Conservation (phyloP, 35 echinoderm and acorn worm species). For the Apostichopus californicus region DNA sequence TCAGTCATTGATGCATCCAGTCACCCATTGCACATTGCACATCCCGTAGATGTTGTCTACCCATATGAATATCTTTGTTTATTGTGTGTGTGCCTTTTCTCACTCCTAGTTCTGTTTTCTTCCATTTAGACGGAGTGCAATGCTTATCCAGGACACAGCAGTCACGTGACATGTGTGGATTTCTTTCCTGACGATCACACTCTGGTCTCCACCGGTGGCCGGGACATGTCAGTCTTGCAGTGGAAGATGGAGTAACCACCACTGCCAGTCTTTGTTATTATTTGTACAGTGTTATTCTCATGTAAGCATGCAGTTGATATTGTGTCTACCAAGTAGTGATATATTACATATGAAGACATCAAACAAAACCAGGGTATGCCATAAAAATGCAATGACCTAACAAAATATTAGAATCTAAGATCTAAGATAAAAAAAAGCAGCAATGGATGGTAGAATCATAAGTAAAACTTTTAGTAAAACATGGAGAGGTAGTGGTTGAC, state of each 20-base stretch:
- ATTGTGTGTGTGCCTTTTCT: background rate
- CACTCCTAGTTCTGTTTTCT: background rate
- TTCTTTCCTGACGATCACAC: constrained; percentile 80
- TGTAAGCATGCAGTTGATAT: constrained; percentile 33
- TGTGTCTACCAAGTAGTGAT: background rate
- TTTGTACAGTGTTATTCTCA: background rate
- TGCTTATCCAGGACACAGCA: constrained; percentile 82
- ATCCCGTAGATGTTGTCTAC: no score
- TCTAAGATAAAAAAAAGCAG: no score
- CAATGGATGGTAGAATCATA: no score
- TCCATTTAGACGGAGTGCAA: constrained; percentile 69
- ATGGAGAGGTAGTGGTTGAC: no score
- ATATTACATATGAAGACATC: background rate
- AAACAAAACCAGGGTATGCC: background rate
- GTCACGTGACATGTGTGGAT: constrained; percentile 89
- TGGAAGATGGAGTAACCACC: constrained; percentile 66
- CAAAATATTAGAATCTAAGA: no score
- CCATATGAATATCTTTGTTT: background rate
- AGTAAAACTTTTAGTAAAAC: no score
- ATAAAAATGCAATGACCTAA: background rate
- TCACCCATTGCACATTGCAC: no score
- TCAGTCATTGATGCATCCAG: no score
- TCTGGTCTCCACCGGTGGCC: constrained; percentile 92
- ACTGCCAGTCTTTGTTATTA: background rate
- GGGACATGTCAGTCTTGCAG: constrained; percentile 94